Evolutionary conservation across 1,140 invertebrate species (phyloP), one percentile per base, ranked within the genome.

Genomic region (Cherax quadricarinatus): DNA sequence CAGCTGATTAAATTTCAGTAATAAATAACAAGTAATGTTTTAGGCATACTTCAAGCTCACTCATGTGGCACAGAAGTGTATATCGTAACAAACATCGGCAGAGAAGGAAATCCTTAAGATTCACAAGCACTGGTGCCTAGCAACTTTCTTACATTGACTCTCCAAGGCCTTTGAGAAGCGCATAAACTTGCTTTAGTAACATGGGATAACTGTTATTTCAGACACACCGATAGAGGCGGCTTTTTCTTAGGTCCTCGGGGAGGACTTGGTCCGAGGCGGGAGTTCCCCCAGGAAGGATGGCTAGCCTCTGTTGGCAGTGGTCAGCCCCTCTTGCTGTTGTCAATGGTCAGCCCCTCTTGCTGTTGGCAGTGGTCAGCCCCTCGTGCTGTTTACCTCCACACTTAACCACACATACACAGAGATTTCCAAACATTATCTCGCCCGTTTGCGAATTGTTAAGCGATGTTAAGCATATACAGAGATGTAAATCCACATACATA

Each of bases 151-250:
- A 18, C 21, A 21, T 18, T 66, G 2, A 24, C 7, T 24, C n/a
- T 9, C 70, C 70, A 75, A n/a, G n/a, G n/a, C 6, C 21, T 75
- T n/a, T 30, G 24, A 75, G 24, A 6, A 21, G 24, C 70, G 24
- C 70, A 75, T 75, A 75, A 75, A 75, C 70, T 75, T 30, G 70
- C 70, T 75, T 75, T 75, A 75, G 16, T 30, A 30, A 75, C 70
- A 4, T 30, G n/a, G 24, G 30, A 75, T 75, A 75, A 75, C n/a
- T 75, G 70, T 24, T 75, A 3, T n/a, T 30, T n/a, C 70, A 24
- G 70, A 75, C 70, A 7, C 24, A 30, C 24, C 24, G 70, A 75
- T 75, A 75, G 30, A 75, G 70, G 70, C 12, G 70, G 70, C 70
- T 5, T 75, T 30, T 75, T n/a, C 9, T 24, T 6, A n/a, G 70